Base-by-base conservation (phyloP, 2,113 vertebrate species). In the Mola mola region DNA sequence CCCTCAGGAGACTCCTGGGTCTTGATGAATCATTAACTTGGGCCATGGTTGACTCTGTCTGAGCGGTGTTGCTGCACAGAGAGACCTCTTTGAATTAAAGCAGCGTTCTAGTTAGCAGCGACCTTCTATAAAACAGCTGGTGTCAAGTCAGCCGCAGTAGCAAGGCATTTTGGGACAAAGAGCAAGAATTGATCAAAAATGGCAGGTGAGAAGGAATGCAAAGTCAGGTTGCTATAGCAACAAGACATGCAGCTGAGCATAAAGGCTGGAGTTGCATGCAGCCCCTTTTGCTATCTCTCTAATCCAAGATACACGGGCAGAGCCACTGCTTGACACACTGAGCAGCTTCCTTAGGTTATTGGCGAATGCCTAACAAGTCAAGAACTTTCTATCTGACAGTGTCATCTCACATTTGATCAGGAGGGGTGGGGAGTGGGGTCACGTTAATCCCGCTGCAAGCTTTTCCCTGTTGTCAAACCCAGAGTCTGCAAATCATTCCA, bases 181-280 rank as follows among this genome's bases (percentile, higher is more conserved):
- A 87, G 57, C 52, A 62, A 83, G 70, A 81, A 89, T 66, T 86
- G 83, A 90, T 89, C 79, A 89, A 87, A 91, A 91, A 87, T 66
- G 74, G 83, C 88, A 90, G 90, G 87, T 90, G 90, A 90, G 86
- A 81, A 85, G 87, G 85, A 91, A 92, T 90, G 87, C 82, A 46
- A 89, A 89, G 87, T 89, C 85, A 90, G 37, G 88, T 92, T 89
- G 86, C 87, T 72, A 92, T 92, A 89, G 90, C 86, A 93, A 93
- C 91, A 82, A 67, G 81, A 72, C 64, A 69, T 83, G 81, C 78
- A 90, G 69, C 68, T 55, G 47, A 71, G 75, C 71, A 81, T 78
- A 81, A 83, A 85, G 80, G 72, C 84, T 81, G 75, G 72, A 83
- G 76, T 75, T 75, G 65, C 42, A 82, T 72, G 77, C 76, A 53